A percentile compares a stretch with the other conserved stretches of the same genome.
Evolutionary conservation across 2,797 vertebrate species (phyloP).

Genomic region (Anisognathus igniventris): DNA sequence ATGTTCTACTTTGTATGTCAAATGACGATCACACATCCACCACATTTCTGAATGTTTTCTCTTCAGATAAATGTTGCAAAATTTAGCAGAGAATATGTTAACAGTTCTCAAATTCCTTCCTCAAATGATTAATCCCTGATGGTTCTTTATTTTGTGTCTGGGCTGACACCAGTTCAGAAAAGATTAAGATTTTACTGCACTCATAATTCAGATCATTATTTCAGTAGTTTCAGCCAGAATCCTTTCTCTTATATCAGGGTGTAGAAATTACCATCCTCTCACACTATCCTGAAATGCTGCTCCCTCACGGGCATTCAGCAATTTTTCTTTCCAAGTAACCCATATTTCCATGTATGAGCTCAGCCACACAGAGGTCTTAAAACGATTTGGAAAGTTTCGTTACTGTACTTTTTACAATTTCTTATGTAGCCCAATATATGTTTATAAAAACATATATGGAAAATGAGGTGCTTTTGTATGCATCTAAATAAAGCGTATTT

Average conservation of each 20-base stretch:
- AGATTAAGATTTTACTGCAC: constrained; percentile 25
- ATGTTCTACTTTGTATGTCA: not conserved
- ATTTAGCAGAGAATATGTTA: not conserved
- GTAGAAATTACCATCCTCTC: constrained; percentile 8
- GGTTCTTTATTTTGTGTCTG: not conserved
- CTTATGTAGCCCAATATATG: not conserved
- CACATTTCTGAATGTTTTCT: not conserved
- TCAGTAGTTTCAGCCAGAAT: constrained; percentile 6
- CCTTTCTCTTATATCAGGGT: not conserved
- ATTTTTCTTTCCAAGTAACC: not conserved
- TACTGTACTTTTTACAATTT: not conserved
- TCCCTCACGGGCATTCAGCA: not conserved
- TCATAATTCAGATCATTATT: constrained; percentile 28
- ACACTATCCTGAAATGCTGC: constrained; percentile 5
- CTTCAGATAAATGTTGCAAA: constrained; percentile 12
- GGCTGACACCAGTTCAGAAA: not conserved
- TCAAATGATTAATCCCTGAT: constrained; percentile 21
- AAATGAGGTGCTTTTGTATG: not conserved
- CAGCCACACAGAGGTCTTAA: not conserved
- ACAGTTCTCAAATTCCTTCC: not conserved
- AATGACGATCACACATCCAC: not conserved
- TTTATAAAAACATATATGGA: not conserved
- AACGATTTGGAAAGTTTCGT: not conserved
- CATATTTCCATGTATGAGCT: not conserved
- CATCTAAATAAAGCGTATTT: not conserved